Evolutionary conservation across 1,140 invertebrate species (phyloP).

Genomic region (Bombus sibiricus): DNA sequence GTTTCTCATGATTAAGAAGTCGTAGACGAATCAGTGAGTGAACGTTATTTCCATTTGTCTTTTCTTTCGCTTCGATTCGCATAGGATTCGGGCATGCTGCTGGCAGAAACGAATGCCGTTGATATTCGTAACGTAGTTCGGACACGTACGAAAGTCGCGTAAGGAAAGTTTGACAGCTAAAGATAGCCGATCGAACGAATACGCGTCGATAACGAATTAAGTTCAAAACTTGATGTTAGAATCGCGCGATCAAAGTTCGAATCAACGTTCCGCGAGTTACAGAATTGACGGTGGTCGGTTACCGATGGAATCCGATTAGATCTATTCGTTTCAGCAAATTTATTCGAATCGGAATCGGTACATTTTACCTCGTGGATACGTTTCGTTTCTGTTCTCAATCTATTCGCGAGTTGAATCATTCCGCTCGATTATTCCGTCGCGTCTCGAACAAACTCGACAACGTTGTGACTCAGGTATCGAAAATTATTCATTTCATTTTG

Average conservation of each 20-base stretch:
- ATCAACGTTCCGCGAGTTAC: background rate
- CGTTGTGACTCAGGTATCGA: fast-evolving
- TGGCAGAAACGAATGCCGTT: background rate
- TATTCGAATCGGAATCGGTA: fast-evolving
- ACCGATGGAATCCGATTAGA: background rate
- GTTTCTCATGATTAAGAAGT: background rate
- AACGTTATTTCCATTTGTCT: background rate
- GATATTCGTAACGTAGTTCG: background rate
- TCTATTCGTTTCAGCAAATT: background rate
- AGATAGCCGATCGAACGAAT: too few species aligned
- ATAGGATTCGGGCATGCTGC: too few species aligned
- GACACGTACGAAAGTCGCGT: background rate
- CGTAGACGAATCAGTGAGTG: background rate
- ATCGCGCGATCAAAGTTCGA: background rate
- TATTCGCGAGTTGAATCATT: background rate
- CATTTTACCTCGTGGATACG: background rate
- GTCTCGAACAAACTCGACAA: background rate
- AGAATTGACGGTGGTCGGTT: background rate
- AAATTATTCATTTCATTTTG: too few species aligned
- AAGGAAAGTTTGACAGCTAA: too few species aligned
- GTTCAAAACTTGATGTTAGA: background rate
- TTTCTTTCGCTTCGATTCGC: background rate
- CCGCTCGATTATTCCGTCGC: background rate
- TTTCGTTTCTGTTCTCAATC: background rate
- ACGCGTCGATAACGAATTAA: background rate